Percentiles rank a stretch among this genome's conserved stretches.
Evolutionary conservation across 2,797 vertebrate species (phyloP).

Genomic region (Notamacropus eugenii): DNA sequence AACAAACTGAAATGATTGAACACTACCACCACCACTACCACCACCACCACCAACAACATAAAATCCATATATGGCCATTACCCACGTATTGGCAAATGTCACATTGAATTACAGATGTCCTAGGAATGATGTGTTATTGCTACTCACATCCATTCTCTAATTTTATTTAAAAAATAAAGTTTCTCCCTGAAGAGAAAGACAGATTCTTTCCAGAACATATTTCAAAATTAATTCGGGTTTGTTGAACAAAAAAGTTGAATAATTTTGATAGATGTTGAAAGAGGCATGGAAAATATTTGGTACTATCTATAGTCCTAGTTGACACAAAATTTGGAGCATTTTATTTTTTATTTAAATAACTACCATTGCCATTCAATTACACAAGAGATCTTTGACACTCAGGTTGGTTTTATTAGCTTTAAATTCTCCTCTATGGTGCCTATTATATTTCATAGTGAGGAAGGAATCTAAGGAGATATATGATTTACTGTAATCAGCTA

Average conservation of each 20-base stretch:
- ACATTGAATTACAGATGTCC: background rate
- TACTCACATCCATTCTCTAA: background rate
- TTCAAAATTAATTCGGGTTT: constrained; percentile 32
- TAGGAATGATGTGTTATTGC: background rate
- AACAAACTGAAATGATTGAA: background rate
- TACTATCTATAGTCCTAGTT: background rate
- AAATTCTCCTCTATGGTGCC: constrained; percentile 26
- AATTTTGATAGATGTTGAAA: constrained; percentile 22
- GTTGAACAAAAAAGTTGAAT: background rate
- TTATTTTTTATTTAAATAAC: constrained; percentile 36
- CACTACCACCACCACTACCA: too few species aligned
- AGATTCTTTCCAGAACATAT: constrained; percentile 19
- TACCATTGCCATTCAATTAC: constrained; percentile 33
- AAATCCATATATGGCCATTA: background rate
- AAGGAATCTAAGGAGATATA: constrained; percentile 60
- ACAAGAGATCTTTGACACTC: constrained; percentile 31
- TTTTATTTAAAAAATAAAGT: background rate
- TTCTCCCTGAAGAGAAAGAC: constrained; percentile 9
- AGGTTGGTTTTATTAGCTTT: constrained; percentile 24
- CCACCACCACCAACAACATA: background rate
- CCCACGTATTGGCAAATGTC: background rate
- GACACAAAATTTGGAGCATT: constrained; percentile 32
- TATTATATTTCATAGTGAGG: constrained; percentile 18
- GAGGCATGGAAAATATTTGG: constrained; percentile 13
- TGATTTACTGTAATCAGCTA: constrained; percentile 30